These are phyloP conservation scores for Leptinotarsa defecta DNA, from an alignment of 1,140 invertebrate species.

Conservation along the genomic window DNA sequence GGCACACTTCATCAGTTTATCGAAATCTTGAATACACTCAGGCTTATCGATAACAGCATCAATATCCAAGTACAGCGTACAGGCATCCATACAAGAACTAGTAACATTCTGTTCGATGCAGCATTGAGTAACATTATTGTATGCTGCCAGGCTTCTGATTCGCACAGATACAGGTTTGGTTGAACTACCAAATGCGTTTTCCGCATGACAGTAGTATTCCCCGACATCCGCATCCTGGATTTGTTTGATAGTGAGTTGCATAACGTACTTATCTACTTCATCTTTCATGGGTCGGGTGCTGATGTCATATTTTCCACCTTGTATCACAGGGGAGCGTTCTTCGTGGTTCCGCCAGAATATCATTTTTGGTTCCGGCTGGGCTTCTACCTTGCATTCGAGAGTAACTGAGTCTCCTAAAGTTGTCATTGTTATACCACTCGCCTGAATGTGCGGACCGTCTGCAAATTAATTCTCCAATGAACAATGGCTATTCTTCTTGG, in stretches of 20 bases:
- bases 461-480: slow-evolving; percentile 25
- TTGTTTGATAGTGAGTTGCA: slow-evolving; percentile 73
- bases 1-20: slow-evolving; percentile 84
- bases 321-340: slow-evolving; percentile 71
- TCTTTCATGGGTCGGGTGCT: slow-evolving; percentile 62
- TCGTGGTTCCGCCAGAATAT: slow-evolving; percentile 78
- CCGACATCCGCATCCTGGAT: slow-evolving; percentile 72
- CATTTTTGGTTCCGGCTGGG: slow-evolving; percentile 76
- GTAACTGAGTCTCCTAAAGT: slow-evolving; percentile 72
- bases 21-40: slow-evolving; percentile 78
- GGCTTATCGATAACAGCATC: slow-evolving; percentile 66
- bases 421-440: slow-evolving; percentile 74
- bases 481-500: too few relatives aligned
- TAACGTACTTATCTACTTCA: slow-evolving; percentile 68
- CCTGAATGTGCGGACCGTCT: slow-evolving; percentile 77
- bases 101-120: slow-evolving; percentile 78
- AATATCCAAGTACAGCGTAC: slow-evolving; percentile 79
- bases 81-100: slow-evolving; percentile 74
- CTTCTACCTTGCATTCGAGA: slow-evolving; percentile 75
- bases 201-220: slow-evolving; percentile 80
- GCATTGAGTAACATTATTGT: slow-evolving; percentile 74
- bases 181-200: slow-evolving; percentile 76
- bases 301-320: slow-evolving; percentile 74
- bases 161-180: slow-evolving; percentile 73
- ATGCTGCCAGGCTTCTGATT: slow-evolving; percentile 63